Conservation (phyloP, 2,888 invertebrate genomes). For the Agrotis ipsilon region DNA sequence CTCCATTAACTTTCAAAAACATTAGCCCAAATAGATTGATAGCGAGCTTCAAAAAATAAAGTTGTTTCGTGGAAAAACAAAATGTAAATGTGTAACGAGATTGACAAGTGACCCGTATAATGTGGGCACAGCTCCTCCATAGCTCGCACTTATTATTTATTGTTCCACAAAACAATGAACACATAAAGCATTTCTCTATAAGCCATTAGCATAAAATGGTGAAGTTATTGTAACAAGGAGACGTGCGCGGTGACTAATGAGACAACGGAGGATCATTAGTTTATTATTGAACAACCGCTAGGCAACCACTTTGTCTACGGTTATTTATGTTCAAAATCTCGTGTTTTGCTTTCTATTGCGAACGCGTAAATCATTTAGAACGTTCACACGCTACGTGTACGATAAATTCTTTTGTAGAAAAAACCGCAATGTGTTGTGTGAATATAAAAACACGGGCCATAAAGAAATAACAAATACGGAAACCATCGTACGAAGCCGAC, state of each 20-base stretch:
- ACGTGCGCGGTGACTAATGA: constrained; percentile 70
- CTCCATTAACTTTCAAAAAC: constrained; percentile 41
- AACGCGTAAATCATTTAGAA: constrained; percentile 58
- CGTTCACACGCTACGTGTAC: constrained; percentile 57
- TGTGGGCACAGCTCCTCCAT: constrained; percentile 67
- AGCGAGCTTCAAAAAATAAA: constrained; percentile 56
- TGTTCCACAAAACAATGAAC: constrained; percentile 85
- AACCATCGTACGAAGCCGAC: constrained; percentile 48
- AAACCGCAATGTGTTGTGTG: constrained; percentile 40
- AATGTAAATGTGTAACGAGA: constrained; percentile 64
- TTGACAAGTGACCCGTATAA: constrained; percentile 61
- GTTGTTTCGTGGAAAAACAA: constrained; percentile 70
- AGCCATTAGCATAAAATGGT: constrained; percentile 85
- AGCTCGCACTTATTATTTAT: constrained; percentile 79
- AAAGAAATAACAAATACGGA: constrained; percentile 56
- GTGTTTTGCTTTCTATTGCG: constrained; percentile 58
- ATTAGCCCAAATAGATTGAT: constrained; percentile 58
- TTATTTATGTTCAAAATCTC: constrained; percentile 56
- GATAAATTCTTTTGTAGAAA: constrained; percentile 53
- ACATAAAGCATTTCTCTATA: constrained; percentile 87
- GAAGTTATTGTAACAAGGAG: constrained; percentile 70
- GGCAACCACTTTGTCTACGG: constrained; percentile 53
- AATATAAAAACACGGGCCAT: constrained; percentile 53
- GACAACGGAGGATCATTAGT: constrained; percentile 61
- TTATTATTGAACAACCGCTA: constrained; percentile 54